Evolutionary conservation across 2,797 vertebrate genomes (phyloP).

Genomic region (Coregonus sp.): DNA sequence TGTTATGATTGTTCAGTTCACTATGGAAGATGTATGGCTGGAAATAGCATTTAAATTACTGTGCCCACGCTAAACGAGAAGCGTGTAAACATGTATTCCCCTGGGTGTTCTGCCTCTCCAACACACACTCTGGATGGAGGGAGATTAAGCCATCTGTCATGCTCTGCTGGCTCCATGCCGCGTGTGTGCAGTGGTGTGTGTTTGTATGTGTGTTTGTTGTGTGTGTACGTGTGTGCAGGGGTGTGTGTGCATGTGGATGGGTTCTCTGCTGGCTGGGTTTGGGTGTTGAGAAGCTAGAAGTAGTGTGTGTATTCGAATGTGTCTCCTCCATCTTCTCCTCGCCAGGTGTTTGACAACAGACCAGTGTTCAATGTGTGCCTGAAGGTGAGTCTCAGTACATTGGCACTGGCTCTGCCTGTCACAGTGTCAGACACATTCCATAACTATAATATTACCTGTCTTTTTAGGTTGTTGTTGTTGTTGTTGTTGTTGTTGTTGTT

Average conservation of each 20-base stretch:
- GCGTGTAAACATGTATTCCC: not conserved
- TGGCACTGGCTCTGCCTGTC: not conserved
- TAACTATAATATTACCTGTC: not conserved
- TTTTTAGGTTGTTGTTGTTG: conserved; percentile 23
- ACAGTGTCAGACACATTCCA: not conserved
- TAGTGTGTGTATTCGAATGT: not conserved
- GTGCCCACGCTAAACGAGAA: not conserved
- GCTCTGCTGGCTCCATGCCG: not conserved
- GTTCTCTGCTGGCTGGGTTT: not conserved
- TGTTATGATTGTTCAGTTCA: not conserved
- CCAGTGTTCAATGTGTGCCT: conserved; percentile 85
- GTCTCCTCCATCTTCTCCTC: conserved; percentile 19
- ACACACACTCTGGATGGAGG: not conserved
- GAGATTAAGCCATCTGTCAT: not conserved
- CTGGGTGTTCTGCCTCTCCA: not conserved
- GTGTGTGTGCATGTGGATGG: not conserved
- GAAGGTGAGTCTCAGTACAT: conserved; percentile 80
- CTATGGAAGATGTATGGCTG: not conserved
- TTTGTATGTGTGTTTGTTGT: not conserved
- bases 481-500: conserved; percentile 27
- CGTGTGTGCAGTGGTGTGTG: not conserved
- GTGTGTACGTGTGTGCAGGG: not conserved
- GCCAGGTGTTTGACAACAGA: conserved; percentile 90
- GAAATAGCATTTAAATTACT: not conserved
- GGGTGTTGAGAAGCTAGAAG: not conserved